Percentiles rank a stretch among this genome's conserved stretches.
Conservation (phyloP, 1,140 invertebrate species). For the Telenomus remus region DNA sequence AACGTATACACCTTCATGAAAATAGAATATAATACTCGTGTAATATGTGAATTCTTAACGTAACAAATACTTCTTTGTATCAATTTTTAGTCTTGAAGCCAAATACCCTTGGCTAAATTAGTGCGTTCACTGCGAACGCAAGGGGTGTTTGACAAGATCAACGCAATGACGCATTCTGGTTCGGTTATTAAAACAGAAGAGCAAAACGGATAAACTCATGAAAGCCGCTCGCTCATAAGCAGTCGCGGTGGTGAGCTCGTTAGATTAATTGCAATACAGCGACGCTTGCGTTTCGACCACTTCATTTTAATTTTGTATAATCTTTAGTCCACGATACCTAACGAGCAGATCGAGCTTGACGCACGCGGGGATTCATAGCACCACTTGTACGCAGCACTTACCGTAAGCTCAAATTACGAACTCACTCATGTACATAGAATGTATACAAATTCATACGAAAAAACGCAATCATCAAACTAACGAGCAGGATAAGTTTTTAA, state of each 20-base stretch:
- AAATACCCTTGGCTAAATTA: too few species aligned
- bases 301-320: slow-evolving; percentile 61
- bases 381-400: slow-evolving; percentile 24
- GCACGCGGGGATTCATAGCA: slow-evolving; percentile 27
- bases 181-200: slow-evolving; percentile 13
- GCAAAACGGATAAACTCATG: slow-evolving; percentile 36
- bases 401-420: slow-evolving; percentile 16
- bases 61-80: too few species aligned
- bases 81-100: too few species aligned
- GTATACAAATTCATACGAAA: not conserved
- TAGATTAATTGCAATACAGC: slow-evolving; percentile 60
- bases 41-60: too few species aligned
- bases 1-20: too few species aligned
- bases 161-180: too few species aligned
- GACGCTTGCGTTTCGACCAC: slow-evolving; percentile 54
- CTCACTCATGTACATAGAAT: slow-evolving; percentile 1
- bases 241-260: slow-evolving; percentile 45
- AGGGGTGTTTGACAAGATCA: too few species aligned
- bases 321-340: slow-evolving; percentile 50
- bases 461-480: too few species aligned
- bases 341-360: slow-evolving; percentile 57
- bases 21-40: too few species aligned
- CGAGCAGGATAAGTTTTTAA: too few species aligned
- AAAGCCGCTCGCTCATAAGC: slow-evolving; percentile 36
- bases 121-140: too few species aligned